Percentiles rank a stretch among this genome's conserved stretches.
phyloP scores from a whole-genome alignment of 2,113 vertebrate species.

The Casuarius casuarius region DNA sequence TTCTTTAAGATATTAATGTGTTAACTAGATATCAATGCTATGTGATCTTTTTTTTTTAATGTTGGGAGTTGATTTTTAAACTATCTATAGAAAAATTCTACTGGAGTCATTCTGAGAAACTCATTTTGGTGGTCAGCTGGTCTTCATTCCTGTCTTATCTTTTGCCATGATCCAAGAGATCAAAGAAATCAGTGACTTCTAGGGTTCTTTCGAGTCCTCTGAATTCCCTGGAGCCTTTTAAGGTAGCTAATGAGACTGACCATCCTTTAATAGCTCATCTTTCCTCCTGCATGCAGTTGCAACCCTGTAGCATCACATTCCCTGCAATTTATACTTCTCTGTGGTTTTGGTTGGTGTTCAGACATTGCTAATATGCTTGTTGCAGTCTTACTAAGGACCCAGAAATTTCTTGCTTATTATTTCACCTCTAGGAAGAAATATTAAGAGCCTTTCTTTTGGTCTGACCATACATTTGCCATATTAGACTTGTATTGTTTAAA shows the following conservation, averaged over 20 bases:
- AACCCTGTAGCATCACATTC: accelerated
- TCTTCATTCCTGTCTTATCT: not conserved
- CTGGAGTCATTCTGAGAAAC: not conserved
- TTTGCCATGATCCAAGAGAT: not conserved
- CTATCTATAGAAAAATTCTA: accelerated
- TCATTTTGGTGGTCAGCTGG: not conserved
- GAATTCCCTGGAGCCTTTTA: not conserved
- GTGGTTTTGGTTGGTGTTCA: not conserved
- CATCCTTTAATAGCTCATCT: not conserved
- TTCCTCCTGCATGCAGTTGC: not conserved
- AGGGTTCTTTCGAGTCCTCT: not conserved
- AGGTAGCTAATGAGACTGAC: accelerated
- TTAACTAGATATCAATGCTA: accelerated
- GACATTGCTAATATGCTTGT: not conserved
- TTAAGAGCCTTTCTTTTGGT: not conserved
- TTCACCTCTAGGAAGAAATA: not conserved
- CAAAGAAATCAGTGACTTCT: not conserved
- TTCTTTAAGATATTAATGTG: not conserved
- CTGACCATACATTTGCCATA: not conserved
- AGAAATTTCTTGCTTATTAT: not conserved
- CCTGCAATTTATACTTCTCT: accelerated
- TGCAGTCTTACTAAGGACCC: not conserved
- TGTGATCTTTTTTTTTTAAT: not conserved
- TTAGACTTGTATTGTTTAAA: not conserved
- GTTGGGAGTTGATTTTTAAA: not conserved